Conservation (phyloP, 2,888 invertebrate genomes). For the Brachypalpus laphriformis region DNA sequence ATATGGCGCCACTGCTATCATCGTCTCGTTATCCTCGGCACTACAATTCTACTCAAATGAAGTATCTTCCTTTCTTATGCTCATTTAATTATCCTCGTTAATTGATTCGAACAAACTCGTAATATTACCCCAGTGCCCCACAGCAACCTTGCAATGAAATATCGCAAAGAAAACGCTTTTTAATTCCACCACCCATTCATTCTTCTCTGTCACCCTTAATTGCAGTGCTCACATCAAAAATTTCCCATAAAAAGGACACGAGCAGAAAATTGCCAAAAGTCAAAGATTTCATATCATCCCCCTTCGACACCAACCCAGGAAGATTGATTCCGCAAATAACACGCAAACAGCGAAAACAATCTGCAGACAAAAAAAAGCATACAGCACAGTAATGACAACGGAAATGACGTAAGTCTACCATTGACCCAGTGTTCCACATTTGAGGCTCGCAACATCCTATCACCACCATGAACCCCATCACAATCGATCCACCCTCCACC, state of each 20-base stretch:
- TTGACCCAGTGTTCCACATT: slow-evolving; percentile 68
- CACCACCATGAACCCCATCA: slow-evolving; percentile 19
- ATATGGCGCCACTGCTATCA: too few relatives aligned
- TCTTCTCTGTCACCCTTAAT: slow-evolving; percentile 10
- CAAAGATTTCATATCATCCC: background rate
- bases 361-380: slow-evolving; percentile 9
- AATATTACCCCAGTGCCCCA: too few relatives aligned
- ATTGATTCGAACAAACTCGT: too few relatives aligned
- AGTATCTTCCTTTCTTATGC: too few relatives aligned
- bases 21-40: too few relatives aligned
- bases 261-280: background rate
- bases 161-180: too few relatives aligned
- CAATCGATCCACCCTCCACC: slow-evolving; percentile 40
- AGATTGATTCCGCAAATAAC: slow-evolving; percentile 39
- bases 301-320: background rate
- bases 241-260: background rate
- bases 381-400: slow-evolving; percentile 6
- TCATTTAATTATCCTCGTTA: too few relatives aligned
- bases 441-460: slow-evolving; percentile 4
- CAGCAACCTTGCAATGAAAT: too few relatives aligned
- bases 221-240: background rate
- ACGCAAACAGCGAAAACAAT: slow-evolving; percentile 36
- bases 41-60: too few relatives aligned
- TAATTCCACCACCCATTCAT: too few relatives aligned
- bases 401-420: slow-evolving; percentile 55